Evolutionary conservation across 2,113 vertebrate genomes (phyloP).

Genomic region (Athene cunicularia): DNA sequence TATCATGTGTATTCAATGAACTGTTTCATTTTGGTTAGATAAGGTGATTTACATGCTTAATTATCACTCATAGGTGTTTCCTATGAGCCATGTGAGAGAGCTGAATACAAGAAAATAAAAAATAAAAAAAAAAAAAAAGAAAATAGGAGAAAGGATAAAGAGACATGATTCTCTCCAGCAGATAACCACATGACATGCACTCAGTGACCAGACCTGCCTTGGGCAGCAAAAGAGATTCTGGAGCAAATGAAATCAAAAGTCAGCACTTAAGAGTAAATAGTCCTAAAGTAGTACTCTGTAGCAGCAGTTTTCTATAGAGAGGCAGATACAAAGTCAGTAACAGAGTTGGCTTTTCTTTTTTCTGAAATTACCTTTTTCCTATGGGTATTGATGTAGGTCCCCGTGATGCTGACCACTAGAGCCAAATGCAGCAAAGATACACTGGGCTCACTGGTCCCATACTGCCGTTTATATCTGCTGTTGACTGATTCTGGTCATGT

Average conservation of each 20-base stretch:
- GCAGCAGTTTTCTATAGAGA: neutral
- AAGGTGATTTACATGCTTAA: neutral
- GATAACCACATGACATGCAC: neutral
- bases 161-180: neutral
- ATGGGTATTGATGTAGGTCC: accelerated
- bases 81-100: neutral
- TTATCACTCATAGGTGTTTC: slow-evolving; percentile 17
- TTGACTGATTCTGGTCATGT: neutral
- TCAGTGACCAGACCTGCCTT: neutral
- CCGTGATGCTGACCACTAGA: neutral
- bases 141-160: neutral
- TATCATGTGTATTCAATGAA: neutral
- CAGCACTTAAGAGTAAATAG: neutral
- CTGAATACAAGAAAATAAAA: neutral
- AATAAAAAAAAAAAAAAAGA: too few relatives aligned
- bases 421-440: neutral
- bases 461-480: neutral
- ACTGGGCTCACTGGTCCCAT: neutral
- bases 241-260: neutral
- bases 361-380: neutral
- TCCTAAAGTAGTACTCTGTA: neutral
- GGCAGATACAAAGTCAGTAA: neutral
- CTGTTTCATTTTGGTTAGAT: neutral
- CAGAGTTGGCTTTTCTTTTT: neutral
- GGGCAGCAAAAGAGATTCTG: neutral